Conservation (phyloP, 2,113 vertebrate genomes). For the Symphodus melops region DNA sequence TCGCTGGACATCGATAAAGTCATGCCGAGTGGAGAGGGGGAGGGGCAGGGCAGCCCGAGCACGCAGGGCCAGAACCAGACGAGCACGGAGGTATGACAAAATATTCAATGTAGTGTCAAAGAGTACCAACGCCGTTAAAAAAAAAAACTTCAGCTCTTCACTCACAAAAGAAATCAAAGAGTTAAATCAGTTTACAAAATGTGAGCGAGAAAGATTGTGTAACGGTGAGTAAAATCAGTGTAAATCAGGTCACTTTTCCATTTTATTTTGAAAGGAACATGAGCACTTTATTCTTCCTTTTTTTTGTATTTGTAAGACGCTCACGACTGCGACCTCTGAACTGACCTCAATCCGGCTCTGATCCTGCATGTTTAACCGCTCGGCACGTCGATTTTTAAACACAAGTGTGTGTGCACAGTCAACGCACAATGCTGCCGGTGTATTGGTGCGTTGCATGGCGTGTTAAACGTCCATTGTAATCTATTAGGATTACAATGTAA, state of each 20-base stretch:
- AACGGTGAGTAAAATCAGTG: background rate
- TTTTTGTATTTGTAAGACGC: background rate
- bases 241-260: constrained; percentile 8
- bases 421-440: constrained; percentile 20
- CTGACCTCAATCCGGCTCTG: background rate
- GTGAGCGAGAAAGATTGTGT: constrained; percentile 8
- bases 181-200: background rate
- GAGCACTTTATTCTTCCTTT: no score
- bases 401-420: background rate
- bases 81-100: constrained; percentile 88
- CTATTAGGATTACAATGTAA: constrained; percentile 39
- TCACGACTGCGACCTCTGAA: background rate
- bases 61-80: constrained; percentile 82
- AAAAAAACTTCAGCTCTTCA: no score
- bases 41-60: constrained; percentile 37
- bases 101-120: no score
- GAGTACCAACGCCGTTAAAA: no score
- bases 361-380: constrained; percentile 55
- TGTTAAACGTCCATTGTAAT: constrained; percentile 37
- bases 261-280: background rate
- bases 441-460: constrained; percentile 22
- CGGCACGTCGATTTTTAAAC: constrained; percentile 32
- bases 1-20: constrained; percentile 96
- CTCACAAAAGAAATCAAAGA: constrained; percentile 11
- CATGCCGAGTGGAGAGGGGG: constrained; percentile 44